These are phyloP conservation scores for Acleris literana DNA, from an alignment of 2,888 invertebrate genomes.

Conservation along the genomic window DNA sequence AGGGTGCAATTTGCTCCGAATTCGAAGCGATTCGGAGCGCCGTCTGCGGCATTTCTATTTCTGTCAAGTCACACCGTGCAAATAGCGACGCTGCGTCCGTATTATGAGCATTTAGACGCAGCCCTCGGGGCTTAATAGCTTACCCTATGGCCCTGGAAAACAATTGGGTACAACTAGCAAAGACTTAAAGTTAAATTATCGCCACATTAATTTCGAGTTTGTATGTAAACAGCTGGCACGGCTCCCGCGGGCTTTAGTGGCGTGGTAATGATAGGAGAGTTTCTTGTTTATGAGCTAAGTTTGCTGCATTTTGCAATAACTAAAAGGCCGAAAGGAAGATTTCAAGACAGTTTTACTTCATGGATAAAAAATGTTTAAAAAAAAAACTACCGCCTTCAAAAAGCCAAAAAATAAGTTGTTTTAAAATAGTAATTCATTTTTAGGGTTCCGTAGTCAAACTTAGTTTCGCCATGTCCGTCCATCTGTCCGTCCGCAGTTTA, in stretches of 20 bases:
- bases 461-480: no score
- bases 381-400: no score
- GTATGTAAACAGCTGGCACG: slow-evolving; percentile 28
- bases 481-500: no score
- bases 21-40: slow-evolving; percentile 18
- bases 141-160: slow-evolving; percentile 23
- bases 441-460: no score
- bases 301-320: no score
- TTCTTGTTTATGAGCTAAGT: neutral
- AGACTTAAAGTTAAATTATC: slow-evolving; percentile 33
- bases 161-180: slow-evolving; percentile 23
- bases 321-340: no score
- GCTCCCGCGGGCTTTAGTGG: slow-evolving; percentile 7
- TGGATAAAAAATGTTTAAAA: no score
- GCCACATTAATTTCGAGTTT: slow-evolving; percentile 33
- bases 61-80: slow-evolving; percentile 24
- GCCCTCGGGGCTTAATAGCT: slow-evolving; percentile 26
- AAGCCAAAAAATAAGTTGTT: no score
- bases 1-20: slow-evolving; percentile 20
- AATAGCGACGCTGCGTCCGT: slow-evolving; percentile 15
- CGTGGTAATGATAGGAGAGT: slow-evolving; percentile 6
- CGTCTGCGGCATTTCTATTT: slow-evolving; percentile 22
- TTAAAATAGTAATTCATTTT: no score
- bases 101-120: slow-evolving; percentile 23
- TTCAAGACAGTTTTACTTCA: no score